A percentile compares a stretch with the other conserved stretches of the same genome.
Evolutionary conservation across 1,140 invertebrate species (phyloP).

Genomic region (Coptotermes formosanus): DNA sequence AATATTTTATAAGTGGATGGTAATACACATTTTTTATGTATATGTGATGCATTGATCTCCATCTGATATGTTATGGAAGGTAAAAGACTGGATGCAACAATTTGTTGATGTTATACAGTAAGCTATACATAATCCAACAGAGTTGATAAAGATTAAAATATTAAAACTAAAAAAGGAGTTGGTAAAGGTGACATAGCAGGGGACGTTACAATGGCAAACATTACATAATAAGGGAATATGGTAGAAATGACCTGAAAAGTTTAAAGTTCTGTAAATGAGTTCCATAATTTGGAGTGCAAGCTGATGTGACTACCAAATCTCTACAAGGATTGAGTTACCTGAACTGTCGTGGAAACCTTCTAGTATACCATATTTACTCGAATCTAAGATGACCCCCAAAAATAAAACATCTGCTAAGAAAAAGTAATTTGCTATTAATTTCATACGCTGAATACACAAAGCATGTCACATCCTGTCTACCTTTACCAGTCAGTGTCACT

Average conservation of each 20-base stretch:
- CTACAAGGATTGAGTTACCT: no score
- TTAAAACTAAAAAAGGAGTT: background rate
- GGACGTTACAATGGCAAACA: background rate
- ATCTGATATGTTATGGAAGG: background rate
- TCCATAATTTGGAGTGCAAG: background rate
- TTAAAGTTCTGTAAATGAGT: background rate
- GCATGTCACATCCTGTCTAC: no score
- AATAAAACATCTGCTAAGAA: no score
- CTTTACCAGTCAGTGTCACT: no score
- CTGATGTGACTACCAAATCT: background rate
- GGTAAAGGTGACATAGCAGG: background rate
- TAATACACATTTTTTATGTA: background rate
- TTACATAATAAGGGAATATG: background rate
- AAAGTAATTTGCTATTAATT: no score
- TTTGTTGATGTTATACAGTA: background rate
- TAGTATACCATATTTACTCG: no score
- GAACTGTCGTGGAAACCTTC: no score
- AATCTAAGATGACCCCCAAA: no score
- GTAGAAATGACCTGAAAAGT: background rate
- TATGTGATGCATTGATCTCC: background rate
- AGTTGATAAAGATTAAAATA: background rate
- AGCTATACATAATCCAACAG: background rate
- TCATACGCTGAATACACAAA: no score
- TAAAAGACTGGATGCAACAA: background rate
- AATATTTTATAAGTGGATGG: background rate